Evolutionary conservation across 1,140 invertebrate genomes (phyloP).

Genomic region (Aphis craccivora): DNA sequence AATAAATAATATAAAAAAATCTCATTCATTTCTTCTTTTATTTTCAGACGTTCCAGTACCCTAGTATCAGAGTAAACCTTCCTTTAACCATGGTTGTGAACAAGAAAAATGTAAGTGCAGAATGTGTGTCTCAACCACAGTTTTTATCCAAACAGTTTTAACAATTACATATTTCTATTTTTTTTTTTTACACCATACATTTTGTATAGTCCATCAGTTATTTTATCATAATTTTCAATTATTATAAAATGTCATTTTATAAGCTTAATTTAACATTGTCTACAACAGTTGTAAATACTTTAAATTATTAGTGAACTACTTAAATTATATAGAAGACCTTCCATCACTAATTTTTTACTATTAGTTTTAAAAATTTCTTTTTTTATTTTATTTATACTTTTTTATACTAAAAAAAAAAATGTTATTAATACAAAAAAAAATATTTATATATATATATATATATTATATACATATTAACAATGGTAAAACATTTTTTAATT

Average conservation of each 20-base stretch:
- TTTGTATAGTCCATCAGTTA: not conserved
- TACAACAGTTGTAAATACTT: constrained; percentile 2
- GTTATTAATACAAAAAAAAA: not conserved
- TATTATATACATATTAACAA: not conserved
- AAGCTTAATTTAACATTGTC: not conserved
- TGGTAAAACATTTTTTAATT: not conserved
- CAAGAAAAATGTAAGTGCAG: constrained; percentile 66
- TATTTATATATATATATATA: not conserved
- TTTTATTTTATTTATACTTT: constrained; percentile 4
- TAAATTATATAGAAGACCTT: not conserved
- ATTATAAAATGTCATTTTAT: not conserved
- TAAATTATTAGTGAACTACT: not conserved
- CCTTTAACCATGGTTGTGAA: constrained; percentile 79
- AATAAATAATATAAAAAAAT: constrained; percentile 56
- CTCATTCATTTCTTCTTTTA: not conserved
- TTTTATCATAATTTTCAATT: not conserved
- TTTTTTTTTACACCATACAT: not conserved
- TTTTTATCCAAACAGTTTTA: constrained; percentile 45
- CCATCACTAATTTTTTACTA: constrained; percentile 27
- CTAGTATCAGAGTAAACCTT: constrained; percentile 77
- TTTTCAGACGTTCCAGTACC: constrained; percentile 75
- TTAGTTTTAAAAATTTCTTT: not conserved
- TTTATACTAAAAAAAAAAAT: not conserved
- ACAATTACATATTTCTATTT: not conserved
- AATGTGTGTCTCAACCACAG: constrained; percentile 47